Conservation (phyloP, 1,140 invertebrate species). For the Psix sp. region DNA sequence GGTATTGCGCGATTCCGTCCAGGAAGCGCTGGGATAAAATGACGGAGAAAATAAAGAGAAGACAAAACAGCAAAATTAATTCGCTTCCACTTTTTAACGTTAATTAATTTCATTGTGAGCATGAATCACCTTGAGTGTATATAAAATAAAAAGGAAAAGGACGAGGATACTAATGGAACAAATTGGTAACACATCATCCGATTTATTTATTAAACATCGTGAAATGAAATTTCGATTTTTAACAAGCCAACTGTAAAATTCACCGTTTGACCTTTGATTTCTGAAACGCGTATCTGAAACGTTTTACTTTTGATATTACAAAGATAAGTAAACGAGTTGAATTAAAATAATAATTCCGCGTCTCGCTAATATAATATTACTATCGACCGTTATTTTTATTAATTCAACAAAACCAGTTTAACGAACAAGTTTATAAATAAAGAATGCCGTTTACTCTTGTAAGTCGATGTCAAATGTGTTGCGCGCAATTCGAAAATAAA, state of each 20-base stretch:
- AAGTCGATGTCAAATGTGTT: conserved; percentile 36
- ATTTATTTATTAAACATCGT: too few relatives aligned
- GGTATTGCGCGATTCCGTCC: too few relatives aligned
- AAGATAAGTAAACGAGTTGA: conserved; percentile 1
- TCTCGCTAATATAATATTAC: conserved; percentile 35
- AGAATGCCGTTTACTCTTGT: conserved; percentile 35
- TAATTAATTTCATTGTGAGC: conserved; percentile 35
- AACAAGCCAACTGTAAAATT: too few relatives aligned
- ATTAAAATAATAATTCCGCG: conserved; percentile 14
- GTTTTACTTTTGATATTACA: too few relatives aligned
- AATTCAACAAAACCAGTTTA: conserved; percentile 46
- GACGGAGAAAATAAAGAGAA: conserved; percentile 36
- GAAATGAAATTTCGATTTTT: too few relatives aligned
- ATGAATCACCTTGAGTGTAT: conserved; percentile 14
- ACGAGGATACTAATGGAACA: too few relatives aligned
- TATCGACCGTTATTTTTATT: conserved; percentile 28
- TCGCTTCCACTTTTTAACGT: conserved; percentile 29
- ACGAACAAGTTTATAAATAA: conserved; percentile 44
- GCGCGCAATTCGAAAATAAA: conserved; percentile 22
- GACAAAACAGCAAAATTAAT: conserved; percentile 23
- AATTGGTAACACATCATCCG: too few relatives aligned
- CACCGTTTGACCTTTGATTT: too few relatives aligned
- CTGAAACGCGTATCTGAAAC: too few relatives aligned
- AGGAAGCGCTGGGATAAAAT: conserved; percentile 30
- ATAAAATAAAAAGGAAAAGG: too few relatives aligned